Evolutionary conservation across 1,140 invertebrate genomes (phyloP).

Genomic region (Bombyx mandarina): DNA sequence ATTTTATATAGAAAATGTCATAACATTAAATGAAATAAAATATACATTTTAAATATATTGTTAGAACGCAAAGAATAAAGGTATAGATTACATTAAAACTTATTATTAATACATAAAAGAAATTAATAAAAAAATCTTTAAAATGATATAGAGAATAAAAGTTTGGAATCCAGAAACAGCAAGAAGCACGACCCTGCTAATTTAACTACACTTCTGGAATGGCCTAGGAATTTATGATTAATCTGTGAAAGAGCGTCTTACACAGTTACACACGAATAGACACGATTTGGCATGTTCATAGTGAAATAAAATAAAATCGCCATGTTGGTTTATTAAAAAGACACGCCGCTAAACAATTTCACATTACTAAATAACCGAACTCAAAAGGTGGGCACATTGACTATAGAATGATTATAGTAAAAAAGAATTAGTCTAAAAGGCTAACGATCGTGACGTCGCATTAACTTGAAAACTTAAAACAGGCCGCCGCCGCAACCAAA

Average conservation of each 20-base stretch:
- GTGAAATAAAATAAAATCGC: background rate
- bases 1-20: constrained; percentile 2
- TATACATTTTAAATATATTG: background rate
- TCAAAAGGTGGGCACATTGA: constrained; percentile 57
- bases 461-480: too few relatives aligned
- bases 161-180: too few relatives aligned
- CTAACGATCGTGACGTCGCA: too few relatives aligned
- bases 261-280: too few relatives aligned
- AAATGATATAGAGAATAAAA: background rate
- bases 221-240: background rate
- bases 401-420: constrained; percentile 38
- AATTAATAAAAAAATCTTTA: background rate
- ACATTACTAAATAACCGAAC: constrained; percentile 30
- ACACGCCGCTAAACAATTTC: constrained; percentile 9
- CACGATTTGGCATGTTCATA: background rate
- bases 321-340: background rate
- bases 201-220: background rate
- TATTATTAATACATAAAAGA: background rate
- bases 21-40: background rate
- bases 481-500: too few relatives aligned
- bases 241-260: background rate
- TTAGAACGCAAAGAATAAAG: background rate
- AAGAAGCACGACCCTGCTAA: too few relatives aligned
- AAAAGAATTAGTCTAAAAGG: too few relatives aligned
- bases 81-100: background rate